These are phyloP conservation scores for Sycophaga agraensis DNA, from an alignment of 1,140 invertebrate species.

Conservation along the genomic window DNA sequence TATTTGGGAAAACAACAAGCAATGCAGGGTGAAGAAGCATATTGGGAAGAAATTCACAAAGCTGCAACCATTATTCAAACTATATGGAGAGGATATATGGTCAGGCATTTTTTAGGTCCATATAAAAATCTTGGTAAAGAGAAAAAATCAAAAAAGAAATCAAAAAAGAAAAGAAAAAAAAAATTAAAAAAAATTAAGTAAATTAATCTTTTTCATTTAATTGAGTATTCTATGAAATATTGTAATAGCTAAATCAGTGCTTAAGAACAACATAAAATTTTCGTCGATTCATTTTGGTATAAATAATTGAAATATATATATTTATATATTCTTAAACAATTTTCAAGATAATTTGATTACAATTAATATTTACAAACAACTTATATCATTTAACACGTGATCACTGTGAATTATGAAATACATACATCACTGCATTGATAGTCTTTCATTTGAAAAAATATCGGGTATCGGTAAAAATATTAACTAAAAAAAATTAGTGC, in stretches of 20 bases:
- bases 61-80: slow-evolving; percentile 44
- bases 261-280: neutral
- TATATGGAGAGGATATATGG: slow-evolving; percentile 46
- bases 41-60: slow-evolving; percentile 29
- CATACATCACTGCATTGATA: slow-evolving; percentile 34
- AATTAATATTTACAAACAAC: slow-evolving; percentile 50
- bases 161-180: neutral
- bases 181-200: slow-evolving; percentile 4
- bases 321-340: slow-evolving; percentile 57
- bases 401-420: slow-evolving; percentile 39
- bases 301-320: slow-evolving; percentile 50
- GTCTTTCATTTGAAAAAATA: neutral
- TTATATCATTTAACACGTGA: slow-evolving; percentile 42
- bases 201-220: neutral
- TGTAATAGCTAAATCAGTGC: neutral
- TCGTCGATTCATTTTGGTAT: slow-evolving; percentile 39
- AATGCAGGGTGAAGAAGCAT: slow-evolving; percentile 29
- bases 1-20: slow-evolving; percentile 29
- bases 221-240: slow-evolving; percentile 5
- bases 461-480: slow-evolving; percentile 10
- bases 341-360: slow-evolving; percentile 40
- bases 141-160: slow-evolving; percentile 27
- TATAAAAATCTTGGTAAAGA: slow-evolving; percentile 29
- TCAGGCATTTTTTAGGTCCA: slow-evolving; percentile 39
- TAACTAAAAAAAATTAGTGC: neutral